phyloP scores from a whole-genome alignment of 2,113 vertebrate species.

The Apteryx mantelli region DNA sequence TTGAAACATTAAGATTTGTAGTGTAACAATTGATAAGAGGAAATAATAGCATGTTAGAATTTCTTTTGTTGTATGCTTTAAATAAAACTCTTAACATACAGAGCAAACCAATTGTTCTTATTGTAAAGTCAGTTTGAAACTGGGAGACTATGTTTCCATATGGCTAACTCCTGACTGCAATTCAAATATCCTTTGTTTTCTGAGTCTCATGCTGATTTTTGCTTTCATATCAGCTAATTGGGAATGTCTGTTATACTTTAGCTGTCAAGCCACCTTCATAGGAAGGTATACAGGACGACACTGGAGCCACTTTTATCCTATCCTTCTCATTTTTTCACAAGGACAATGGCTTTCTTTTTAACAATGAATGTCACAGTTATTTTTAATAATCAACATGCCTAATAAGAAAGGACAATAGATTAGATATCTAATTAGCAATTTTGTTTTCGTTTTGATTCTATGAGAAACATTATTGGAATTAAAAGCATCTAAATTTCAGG shows the following conservation, averaged over 20 bases:
- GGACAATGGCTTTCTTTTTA: slow-evolving; percentile 22
- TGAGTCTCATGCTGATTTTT: neutral
- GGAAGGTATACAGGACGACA: neutral
- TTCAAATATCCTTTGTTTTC: slow-evolving; percentile 44
- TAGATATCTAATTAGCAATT: neutral
- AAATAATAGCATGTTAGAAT: slow-evolving; percentile 7
- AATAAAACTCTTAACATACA: slow-evolving; percentile 7
- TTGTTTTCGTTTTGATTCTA: neutral
- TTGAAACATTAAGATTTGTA: neutral
- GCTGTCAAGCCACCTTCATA: neutral
- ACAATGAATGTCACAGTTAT: neutral
- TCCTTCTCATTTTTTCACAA: slow-evolving; percentile 28
- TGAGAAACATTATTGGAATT: neutral
- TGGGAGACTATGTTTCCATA: neutral
- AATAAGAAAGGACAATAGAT: neutral
- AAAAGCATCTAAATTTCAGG: neutral
- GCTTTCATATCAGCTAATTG: neutral
- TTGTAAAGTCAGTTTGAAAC: slow-evolving; percentile 1
- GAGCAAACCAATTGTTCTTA: neutral
- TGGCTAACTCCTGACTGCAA: neutral
- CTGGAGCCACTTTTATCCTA: neutral
- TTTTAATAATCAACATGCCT: slow-evolving; percentile 8
- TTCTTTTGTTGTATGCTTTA: slow-evolving; percentile 12
- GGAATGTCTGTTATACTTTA: slow-evolving; percentile 13
- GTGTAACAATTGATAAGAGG: neutral